These are phyloP conservation scores for Agrypnus murinus DNA, from an alignment of 2,888 invertebrate species.

Conservation along the genomic window DNA sequence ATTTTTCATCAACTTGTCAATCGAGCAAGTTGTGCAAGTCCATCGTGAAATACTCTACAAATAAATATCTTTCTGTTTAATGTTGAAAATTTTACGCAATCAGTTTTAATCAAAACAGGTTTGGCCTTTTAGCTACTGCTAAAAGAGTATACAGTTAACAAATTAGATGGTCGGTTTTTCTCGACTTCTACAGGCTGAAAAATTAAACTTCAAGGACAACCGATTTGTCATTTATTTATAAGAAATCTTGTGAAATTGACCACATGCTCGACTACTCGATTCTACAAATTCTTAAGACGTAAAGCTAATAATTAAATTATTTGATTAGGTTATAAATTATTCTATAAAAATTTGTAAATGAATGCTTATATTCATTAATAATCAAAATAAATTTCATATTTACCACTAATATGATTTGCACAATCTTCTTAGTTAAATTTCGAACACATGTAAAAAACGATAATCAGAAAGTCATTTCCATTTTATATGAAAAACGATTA, in stretches of 20 bases:
- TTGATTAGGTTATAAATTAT: conserved; percentile 22
- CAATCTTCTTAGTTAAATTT: too few relatives aligned
- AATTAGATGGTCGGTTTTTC: conserved; percentile 25
- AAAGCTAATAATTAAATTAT: conserved; percentile 25
- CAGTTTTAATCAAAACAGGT: conserved; percentile 33
- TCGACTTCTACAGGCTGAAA: conserved; percentile 20
- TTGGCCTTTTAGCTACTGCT: conserved; percentile 29
- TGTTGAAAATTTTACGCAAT: conserved; percentile 21
- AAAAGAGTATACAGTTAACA: conserved; percentile 14
- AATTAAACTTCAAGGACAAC: conserved; percentile 27
- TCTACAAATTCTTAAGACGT: conserved; percentile 10
- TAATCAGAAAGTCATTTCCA: too few relatives aligned
- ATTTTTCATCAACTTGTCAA: too few relatives aligned
- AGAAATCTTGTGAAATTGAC: conserved; percentile 23
- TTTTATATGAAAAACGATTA: too few relatives aligned
- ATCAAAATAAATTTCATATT: conserved; percentile 7
- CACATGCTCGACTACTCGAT: conserved; percentile 1
- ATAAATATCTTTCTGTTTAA: conserved; percentile 29
- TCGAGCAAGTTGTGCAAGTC: too few relatives aligned
- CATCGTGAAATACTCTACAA: conserved; percentile 16
- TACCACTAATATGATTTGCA: not conserved
- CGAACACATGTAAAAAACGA: too few relatives aligned
- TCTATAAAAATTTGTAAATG: conserved; percentile 1
- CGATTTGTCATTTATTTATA: conserved; percentile 25
- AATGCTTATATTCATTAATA: conserved; percentile 9